A percentile compares a stretch with the other conserved stretches of the same genome.
Evolutionary conservation across 2,888 invertebrate species (phyloP).

Genomic region (Andrena bucephala): DNA sequence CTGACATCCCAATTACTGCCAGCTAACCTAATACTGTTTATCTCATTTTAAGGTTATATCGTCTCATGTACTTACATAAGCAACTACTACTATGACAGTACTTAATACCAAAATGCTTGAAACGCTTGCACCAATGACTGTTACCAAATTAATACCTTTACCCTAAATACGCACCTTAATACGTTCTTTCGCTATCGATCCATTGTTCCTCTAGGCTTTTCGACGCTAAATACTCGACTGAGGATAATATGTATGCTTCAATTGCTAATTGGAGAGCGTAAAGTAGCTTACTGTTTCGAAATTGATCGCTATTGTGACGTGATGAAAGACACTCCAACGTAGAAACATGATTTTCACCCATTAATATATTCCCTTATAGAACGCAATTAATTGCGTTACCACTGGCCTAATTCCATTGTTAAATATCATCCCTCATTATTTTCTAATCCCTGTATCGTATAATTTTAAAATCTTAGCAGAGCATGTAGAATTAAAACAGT

Average conservation of each 20-base stretch:
- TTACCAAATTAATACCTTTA: too few species aligned
- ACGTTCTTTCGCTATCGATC: constrained; percentile 8
- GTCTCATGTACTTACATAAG: too few species aligned
- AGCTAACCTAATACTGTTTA: too few species aligned
- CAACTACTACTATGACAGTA: too few species aligned
- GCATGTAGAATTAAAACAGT: too few species aligned
- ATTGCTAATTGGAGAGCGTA: constrained; percentile 29
- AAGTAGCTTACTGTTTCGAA: constrained; percentile 11
- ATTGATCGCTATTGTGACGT: constrained; percentile 2
- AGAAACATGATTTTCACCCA: not conserved
- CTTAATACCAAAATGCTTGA: too few species aligned
- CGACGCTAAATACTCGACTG: constrained; percentile 28
- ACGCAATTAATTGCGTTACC: too few species aligned
- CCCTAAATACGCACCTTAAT: not conserved
- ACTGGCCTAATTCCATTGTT: too few species aligned
- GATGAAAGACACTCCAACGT: not conserved
- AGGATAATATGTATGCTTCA: constrained; percentile 23
- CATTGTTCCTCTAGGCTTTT: constrained; percentile 18
- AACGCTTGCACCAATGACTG: too few species aligned
- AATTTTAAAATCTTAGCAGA: too few species aligned
- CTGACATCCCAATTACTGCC: too few species aligned
- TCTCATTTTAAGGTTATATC: too few species aligned
- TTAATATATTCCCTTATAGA: not conserved
- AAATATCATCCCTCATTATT: not conserved
- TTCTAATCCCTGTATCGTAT: not conserved